Percentiles rank a stretch among this genome's conserved stretches.
Evolutionary conservation across 2,113 vertebrate species (phyloP).

Genomic region (Tenrec ecaudatus): DNA sequence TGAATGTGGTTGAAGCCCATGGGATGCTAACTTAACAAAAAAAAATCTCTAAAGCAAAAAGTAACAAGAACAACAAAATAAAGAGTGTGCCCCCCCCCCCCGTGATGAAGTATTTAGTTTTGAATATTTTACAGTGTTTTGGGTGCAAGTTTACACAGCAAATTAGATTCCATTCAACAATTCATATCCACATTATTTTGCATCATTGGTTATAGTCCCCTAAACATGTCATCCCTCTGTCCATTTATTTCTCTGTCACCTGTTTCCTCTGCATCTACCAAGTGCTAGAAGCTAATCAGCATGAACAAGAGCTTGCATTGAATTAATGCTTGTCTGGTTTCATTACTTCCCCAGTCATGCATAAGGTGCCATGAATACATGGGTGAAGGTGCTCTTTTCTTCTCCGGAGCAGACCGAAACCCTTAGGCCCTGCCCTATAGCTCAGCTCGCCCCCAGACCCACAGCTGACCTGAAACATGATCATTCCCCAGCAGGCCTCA

Average conservation of each 20-base stretch:
- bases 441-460: background rate
- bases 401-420: background rate
- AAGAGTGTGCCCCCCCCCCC: too few species aligned
- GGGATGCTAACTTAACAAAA: background rate
- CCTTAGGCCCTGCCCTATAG: background rate
- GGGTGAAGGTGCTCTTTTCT: background rate
- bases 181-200: background rate
- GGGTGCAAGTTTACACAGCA: background rate
- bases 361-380: background rate
- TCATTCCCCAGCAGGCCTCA: constrained; percentile 24
- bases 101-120: background rate
- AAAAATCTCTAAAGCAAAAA: background rate
- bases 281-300: background rate
- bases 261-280: background rate
- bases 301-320: background rate
- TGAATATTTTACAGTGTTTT: background rate
- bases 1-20: background rate
- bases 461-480: background rate
- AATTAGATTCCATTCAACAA: background rate
- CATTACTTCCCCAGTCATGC: background rate
- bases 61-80: background rate
- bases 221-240: background rate
- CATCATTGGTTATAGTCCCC: background rate
- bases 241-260: background rate
- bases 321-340: background rate